Evolutionary conservation across 92 coral and sea anemone genomes (phyloP).

Genomic region (Desmophyllum pertusum): DNA sequence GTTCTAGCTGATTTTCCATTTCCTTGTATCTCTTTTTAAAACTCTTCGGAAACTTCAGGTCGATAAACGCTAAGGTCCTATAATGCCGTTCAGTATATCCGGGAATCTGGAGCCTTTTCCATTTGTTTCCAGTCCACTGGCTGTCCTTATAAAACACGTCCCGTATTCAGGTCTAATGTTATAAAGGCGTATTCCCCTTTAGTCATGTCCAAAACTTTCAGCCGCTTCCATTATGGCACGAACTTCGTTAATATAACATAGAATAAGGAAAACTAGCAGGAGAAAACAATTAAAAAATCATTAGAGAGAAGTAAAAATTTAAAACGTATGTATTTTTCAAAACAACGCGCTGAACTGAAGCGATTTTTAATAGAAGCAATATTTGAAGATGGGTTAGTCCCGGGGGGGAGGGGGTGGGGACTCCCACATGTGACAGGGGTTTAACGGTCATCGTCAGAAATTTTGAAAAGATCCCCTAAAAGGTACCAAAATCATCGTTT

Average conservation of each 20-base stretch:
- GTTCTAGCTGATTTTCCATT: slow-evolving; percentile 28
- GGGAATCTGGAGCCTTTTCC: slow-evolving; percentile 60
- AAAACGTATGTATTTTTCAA: too few relatives aligned
- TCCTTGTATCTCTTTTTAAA: slow-evolving; percentile 50
- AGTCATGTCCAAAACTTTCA: slow-evolving; percentile 65
- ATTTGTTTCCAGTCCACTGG: slow-evolving; percentile 77
- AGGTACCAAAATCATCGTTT: too few relatives aligned
- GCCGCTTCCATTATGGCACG: slow-evolving; percentile 66
- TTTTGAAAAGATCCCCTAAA: too few relatives aligned
- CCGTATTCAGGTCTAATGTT: slow-evolving; percentile 78
- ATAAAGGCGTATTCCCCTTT: slow-evolving; percentile 76
- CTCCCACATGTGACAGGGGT: too few relatives aligned
- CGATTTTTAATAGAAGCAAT: too few relatives aligned
- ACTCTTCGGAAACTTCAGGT: slow-evolving; percentile 58
- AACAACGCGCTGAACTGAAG: too few relatives aligned
- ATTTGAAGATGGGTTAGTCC: too few relatives aligned
- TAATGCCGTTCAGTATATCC: slow-evolving; percentile 66
- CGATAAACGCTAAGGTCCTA: slow-evolving; percentile 82
- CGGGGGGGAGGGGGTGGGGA: too few relatives aligned
- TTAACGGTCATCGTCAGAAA: too few relatives aligned
- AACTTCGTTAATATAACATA: slow-evolving; percentile 69
- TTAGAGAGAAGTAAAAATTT: too few relatives aligned
- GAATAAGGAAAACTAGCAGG: slow-evolving; percentile 65
- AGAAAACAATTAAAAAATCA: not conserved
- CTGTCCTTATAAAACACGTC: slow-evolving; percentile 73